These are phyloP conservation scores for Apodemus speciosus DNA, from an alignment of 2,113 vertebrate species.

Conservation along the genomic window DNA sequence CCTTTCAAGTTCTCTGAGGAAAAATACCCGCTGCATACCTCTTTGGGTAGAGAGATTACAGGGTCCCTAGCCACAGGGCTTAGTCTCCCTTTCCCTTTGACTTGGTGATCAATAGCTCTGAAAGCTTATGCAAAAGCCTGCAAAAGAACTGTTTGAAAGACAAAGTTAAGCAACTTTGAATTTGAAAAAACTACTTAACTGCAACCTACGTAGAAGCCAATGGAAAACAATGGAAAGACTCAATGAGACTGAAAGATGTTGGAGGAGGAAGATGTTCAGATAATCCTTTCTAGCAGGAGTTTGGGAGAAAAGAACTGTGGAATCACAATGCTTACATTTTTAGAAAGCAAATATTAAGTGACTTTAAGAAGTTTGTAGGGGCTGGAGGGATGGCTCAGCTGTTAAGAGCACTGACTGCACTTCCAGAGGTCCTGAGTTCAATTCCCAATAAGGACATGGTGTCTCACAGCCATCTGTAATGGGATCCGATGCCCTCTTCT, in stretches of 20 bases:
- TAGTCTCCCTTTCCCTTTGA: not conserved
- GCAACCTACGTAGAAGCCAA: not conserved
- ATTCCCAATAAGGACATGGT: too few relatives aligned
- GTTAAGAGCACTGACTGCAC: too few relatives aligned
- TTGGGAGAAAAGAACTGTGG: not conserved
- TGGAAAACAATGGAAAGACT: not conserved
- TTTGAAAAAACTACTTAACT: not conserved
- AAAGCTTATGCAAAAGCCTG: not conserved
- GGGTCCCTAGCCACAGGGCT: not conserved
- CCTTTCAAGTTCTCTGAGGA: not conserved
- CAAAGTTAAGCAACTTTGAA: not conserved
- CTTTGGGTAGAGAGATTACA: not conserved
- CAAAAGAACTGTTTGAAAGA: not conserved
- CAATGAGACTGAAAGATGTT: too few relatives aligned
- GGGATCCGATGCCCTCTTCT: too few relatives aligned
- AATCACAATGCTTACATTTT: not conserved
- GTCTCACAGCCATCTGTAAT: too few relatives aligned
- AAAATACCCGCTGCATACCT: not conserved
- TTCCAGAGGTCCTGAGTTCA: too few relatives aligned
- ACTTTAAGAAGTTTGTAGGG: not conserved
- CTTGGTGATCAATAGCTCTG: not conserved
- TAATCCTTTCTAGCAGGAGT: not conserved
- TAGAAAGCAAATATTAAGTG: not conserved
- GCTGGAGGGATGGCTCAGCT: too few relatives aligned
- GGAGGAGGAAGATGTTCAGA: not conserved